These are phyloP conservation scores for Amphimallon solstitiale DNA, from an alignment of 2,888 invertebrate genomes.

Conservation along the genomic window DNA sequence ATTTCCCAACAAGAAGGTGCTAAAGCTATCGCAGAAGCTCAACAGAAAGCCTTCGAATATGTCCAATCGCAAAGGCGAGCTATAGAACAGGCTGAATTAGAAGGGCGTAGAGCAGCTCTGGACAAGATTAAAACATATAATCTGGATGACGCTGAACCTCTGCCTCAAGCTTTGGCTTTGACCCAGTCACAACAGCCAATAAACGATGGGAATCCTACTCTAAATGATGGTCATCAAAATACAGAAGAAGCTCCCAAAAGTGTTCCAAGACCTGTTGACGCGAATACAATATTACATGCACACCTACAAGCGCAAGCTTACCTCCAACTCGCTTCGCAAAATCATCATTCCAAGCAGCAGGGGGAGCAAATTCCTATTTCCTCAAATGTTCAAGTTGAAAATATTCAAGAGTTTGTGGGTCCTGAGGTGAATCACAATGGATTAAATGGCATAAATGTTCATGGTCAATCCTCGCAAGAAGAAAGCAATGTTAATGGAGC, in stretches of 20 bases:
- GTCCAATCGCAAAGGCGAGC: constrained; percentile 47
- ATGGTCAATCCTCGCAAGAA: background rate
- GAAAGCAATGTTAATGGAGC: background rate
- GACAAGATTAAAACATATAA: constrained; percentile 51
- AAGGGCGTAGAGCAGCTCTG: constrained; percentile 50
- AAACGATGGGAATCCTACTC: background rate
- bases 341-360: background rate
- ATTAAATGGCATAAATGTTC: background rate
- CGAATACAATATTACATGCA: constrained; percentile 7
- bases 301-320: constrained; percentile 34
- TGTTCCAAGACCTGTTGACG: background rate
- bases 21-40: constrained; percentile 52
- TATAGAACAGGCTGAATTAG: constrained; percentile 52
- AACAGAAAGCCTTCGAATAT: constrained; percentile 54
- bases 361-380: background rate
- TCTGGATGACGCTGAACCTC: constrained; percentile 32
- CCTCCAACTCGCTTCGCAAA: constrained; percentile 8
- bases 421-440: constrained; percentile 10
- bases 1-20: constrained; percentile 53
- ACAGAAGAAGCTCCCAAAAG: background rate
- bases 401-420: background rate
- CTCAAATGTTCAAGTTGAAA: background rate
- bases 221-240: background rate
- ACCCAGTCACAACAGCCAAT: constrained; percentile 34
- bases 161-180: constrained; percentile 17